Percentiles rank a stretch among this genome's conserved stretches.
phyloP scores from a whole-genome alignment of 2,113 vertebrate genomes.

The Heptranchias perlo region DNA sequence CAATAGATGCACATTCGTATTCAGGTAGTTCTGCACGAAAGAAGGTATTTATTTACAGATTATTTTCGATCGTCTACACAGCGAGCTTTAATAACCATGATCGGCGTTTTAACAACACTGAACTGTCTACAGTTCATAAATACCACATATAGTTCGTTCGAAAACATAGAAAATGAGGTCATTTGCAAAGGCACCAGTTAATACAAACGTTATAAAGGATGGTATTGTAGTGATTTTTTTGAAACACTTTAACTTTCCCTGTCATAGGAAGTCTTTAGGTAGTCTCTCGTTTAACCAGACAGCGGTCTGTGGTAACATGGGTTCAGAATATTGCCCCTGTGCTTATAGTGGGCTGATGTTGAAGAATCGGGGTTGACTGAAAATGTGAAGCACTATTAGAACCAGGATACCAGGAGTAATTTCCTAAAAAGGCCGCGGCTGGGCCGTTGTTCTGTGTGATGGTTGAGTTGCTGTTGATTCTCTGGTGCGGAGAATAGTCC shows the following conservation, averaged over 20 bases:
- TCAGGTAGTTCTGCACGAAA: constrained; percentile 28
- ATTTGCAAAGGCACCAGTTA: constrained; percentile 86
- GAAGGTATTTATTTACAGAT: constrained; percentile 23
- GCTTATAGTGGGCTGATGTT: constrained; percentile 72
- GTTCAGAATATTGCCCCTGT: constrained; percentile 83
- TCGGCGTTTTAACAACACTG: neutral
- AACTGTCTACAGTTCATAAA: constrained; percentile 24
- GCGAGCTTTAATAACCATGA: neutral
- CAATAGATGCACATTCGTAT: constrained; percentile 15
- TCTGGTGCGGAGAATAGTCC: constrained; percentile 81
- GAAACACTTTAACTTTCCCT: neutral
- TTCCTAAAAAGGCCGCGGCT: constrained; percentile 72
- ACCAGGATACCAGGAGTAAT: constrained; percentile 86
- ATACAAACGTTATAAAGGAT: constrained; percentile 36
- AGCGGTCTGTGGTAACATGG: neutral
- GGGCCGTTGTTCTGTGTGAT: constrained; percentile 67
- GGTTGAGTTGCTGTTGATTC: constrained; percentile 64
- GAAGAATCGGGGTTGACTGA: constrained; percentile 66
- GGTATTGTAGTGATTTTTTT: neutral
- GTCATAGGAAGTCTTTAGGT: neutral
- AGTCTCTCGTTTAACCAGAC: neutral
- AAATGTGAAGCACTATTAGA: constrained; percentile 71
- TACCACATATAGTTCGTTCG: constrained; percentile 4
- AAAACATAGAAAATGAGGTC: constrained; percentile 72
- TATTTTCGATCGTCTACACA: neutral